Conservation (phyloP, 1,140 invertebrate genomes). For the Octopus bimaculoides region DNA sequence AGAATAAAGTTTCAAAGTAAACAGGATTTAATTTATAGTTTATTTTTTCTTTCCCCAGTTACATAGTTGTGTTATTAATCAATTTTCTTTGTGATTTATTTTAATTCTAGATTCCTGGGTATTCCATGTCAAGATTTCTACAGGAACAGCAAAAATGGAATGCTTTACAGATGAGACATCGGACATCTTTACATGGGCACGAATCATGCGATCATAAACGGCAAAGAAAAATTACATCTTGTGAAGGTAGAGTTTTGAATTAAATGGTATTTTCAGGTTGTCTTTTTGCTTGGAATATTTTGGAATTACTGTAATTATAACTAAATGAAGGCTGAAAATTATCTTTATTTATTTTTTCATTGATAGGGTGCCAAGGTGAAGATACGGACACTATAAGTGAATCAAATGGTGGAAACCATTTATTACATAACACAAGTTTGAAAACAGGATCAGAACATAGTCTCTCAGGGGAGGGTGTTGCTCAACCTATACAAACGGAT, state of each 20-base stretch:
- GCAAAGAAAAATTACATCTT: slow-evolving; percentile 41
- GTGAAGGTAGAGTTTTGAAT: background rate
- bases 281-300: too few relatives aligned
- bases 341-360: background rate
- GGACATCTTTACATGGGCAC: slow-evolving; percentile 25
- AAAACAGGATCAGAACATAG: slow-evolving; percentile 51
- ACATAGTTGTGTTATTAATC: too few relatives aligned
- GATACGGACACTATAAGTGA: slow-evolving; percentile 47
- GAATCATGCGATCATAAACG: slow-evolving; percentile 47
- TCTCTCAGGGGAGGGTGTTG: slow-evolving; percentile 40
- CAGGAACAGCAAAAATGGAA: slow-evolving; percentile 51
- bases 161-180: slow-evolving; percentile 32
- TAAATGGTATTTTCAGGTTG: too few relatives aligned
- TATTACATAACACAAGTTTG: slow-evolving; percentile 55
- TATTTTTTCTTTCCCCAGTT: too few relatives aligned
- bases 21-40: too few relatives aligned
- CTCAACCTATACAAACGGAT: slow-evolving; percentile 39
- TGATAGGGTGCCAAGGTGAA: slow-evolving; percentile 34
- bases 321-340: too few relatives aligned
- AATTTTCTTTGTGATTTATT: slow-evolving; percentile 1
- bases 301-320: too few relatives aligned
- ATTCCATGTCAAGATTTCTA: slow-evolving; percentile 46
- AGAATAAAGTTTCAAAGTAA: too few relatives aligned
- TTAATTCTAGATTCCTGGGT: slow-evolving; percentile 35
- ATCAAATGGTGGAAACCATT: slow-evolving; percentile 48